Base-by-base conservation (phyloP, 2,113 vertebrate species). In the Planiliza haematocheilus region DNA sequence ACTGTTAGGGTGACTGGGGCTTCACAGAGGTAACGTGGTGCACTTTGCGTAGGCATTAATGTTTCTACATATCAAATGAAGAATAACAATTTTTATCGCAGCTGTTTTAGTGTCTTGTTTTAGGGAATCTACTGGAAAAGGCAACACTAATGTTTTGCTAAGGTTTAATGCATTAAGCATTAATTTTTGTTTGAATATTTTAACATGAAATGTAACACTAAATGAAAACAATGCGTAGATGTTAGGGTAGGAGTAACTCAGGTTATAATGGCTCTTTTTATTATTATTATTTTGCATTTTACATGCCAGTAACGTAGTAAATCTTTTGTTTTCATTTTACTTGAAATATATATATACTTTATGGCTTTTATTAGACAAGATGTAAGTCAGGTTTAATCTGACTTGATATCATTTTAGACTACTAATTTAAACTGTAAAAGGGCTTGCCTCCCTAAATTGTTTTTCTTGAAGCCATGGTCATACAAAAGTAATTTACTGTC, bases 301-400 rank as follows among this genome's bases (percentile, higher is more conserved):
- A n/a, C n/a, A 11, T 72, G 13, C 17, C n/a, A 70, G 13, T 53
- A 46, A 73, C n/a, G 24, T 21, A 46, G 56, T 30, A 64, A 64
- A 34, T 36, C 37, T 66, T 1, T 43, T 53, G 12, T 17, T 39
- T 51, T 49, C 48, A 24, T 58, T 71, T 72, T 57, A 74, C 73
- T 78, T 87, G 53, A 73, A 79, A 70, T 18, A 5, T 30, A 14
- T 24, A 16, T n/a, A n/a, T n/a, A n/a, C 13, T 30, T 57, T 65
- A 12, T 50, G 21, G 9, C 5, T 45, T 75, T 8, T 66, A 12
- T 20, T 2, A 78, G 63, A 53, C 24, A 30, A 30, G 36, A 14
- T 6, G 3, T 36, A 56, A 11, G 5, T 55, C 36, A 0, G 17
- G 1, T 30, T 20, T 70, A n/a, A n/a, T 66, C 4, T 69, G 45